Percentiles rank a stretch among this genome's conserved stretches.
phyloP scores from a whole-genome alignment of 2,113 vertebrate genomes.

The Todiramphus saurophagus region DNA sequence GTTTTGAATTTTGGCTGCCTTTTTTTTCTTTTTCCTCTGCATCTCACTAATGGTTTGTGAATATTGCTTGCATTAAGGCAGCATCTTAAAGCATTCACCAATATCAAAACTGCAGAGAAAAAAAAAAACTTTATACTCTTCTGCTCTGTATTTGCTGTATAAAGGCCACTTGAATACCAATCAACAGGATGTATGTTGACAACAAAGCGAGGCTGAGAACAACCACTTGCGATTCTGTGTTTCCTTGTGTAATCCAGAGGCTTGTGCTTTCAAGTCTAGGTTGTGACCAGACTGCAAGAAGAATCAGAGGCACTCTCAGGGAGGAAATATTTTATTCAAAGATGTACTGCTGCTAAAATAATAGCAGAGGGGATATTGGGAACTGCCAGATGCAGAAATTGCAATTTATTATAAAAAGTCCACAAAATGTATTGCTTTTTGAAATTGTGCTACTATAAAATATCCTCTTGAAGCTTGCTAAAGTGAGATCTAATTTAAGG shows the following conservation, averaged over 20 bases:
- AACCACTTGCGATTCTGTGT: accelerated
- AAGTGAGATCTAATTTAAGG: conserved; percentile 50
- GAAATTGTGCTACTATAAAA: conserved; percentile 14
- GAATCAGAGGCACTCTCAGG: background rate
- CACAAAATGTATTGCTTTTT: conserved; percentile 9
- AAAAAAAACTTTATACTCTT: background rate
- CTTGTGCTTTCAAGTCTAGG: accelerated
- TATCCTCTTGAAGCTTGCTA: conserved; percentile 1
- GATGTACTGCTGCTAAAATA: background rate
- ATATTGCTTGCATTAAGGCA: background rate
- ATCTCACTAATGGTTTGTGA: background rate
- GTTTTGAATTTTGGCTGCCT: background rate
- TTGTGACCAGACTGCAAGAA: background rate
- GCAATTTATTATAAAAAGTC: conserved; percentile 6
- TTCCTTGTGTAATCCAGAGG: background rate
- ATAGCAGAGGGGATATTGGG: conserved; percentile 11
- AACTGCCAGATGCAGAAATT: conserved; percentile 22
- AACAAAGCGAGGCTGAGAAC: accelerated
- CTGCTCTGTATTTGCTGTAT: background rate
- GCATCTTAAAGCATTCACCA: background rate
- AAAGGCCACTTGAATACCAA: background rate
- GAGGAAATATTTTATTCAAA: conserved; percentile 12
- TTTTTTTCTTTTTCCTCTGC: background rate
- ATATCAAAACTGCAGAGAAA: background rate
- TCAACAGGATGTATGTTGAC: background rate